phyloP scores from a whole-genome alignment of 2,797 vertebrate species.

The Pseudopleuronectes americanus region DNA sequence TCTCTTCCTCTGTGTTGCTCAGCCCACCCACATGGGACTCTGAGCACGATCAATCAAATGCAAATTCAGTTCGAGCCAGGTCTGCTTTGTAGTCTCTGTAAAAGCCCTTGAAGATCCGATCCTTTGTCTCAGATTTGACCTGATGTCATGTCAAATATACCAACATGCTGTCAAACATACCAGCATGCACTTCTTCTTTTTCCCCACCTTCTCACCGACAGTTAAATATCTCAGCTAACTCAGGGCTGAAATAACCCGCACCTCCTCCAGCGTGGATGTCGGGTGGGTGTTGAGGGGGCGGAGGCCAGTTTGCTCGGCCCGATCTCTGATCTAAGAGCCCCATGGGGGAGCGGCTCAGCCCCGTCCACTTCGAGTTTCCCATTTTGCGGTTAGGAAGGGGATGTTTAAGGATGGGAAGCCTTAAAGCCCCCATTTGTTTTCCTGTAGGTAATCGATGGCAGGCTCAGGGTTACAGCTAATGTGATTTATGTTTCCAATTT shows the following conservation, averaged over 20 bases:
- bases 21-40: slow-evolving; percentile 46
- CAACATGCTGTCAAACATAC: slow-evolving; percentile 4
- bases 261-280: slow-evolving; percentile 15
- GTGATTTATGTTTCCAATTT: slow-evolving; percentile 87
- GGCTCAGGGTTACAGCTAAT: slow-evolving; percentile 82
- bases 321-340: slow-evolving; percentile 52
- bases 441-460: slow-evolving; percentile 83
- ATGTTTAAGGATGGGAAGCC: slow-evolving; percentile 78
- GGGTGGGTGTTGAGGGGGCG: neutral
- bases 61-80: slow-evolving; percentile 50
- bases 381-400: slow-evolving; percentile 71
- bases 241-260: slow-evolving; percentile 30
- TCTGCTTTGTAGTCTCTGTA: slow-evolving; percentile 37
- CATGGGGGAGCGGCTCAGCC: slow-evolving; percentile 52
- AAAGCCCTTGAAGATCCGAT: slow-evolving; percentile 3
- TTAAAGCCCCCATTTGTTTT: slow-evolving; percentile 83
- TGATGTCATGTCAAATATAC: slow-evolving; percentile 26
- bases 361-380: slow-evolving; percentile 59
- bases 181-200: neutral
- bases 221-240: slow-evolving; percentile 17
- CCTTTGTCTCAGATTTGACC: slow-evolving; percentile 44
- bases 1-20: slow-evolving; percentile 24
- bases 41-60: slow-evolving; percentile 58
- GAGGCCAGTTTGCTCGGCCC: neutral
- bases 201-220: neutral